These are phyloP conservation scores for Saxidomus purpurata DNA, from an alignment of 1,140 invertebrate genomes.

Conservation along the genomic window DNA sequence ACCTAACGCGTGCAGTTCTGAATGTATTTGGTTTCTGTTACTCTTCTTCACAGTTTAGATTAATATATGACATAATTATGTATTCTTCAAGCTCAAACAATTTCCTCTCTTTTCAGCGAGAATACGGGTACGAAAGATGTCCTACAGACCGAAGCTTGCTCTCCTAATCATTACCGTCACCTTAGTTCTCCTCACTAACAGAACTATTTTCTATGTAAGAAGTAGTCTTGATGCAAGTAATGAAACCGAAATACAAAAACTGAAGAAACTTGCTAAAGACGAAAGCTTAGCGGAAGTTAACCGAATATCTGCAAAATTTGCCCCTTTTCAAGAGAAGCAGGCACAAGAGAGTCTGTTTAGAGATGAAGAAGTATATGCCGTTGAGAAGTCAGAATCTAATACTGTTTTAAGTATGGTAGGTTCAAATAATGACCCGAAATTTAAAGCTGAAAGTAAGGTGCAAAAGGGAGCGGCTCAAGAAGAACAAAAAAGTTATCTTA, in stretches of 20 bases:
- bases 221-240: background rate
- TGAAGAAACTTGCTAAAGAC: slow-evolving; percentile 38
- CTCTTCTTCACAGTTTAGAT: too few relatives aligned
- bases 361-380: background rate
- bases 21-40: too few relatives aligned
- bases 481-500: background rate
- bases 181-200: background rate
- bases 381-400: too few relatives aligned
- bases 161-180: background rate
- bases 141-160: background rate
- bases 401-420: background rate
- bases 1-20: too few relatives aligned
- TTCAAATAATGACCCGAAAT: background rate
- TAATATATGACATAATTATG: too few relatives aligned
- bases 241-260: background rate
- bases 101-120: too few relatives aligned
- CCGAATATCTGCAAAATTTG: slow-evolving; percentile 40
- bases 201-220: background rate
- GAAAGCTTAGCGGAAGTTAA: slow-evolving; percentile 15
- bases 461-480: background rate
- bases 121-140: background rate
- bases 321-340: slow-evolving; percentile 12
- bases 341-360: background rate
- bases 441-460: background rate
- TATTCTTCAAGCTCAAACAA: too few relatives aligned